Percentiles rank a stretch among this genome's conserved stretches.
These are phyloP conservation scores for Eumerus sabulonum DNA, from an alignment of 2,888 invertebrate genomes.

Conservation along the genomic window DNA sequence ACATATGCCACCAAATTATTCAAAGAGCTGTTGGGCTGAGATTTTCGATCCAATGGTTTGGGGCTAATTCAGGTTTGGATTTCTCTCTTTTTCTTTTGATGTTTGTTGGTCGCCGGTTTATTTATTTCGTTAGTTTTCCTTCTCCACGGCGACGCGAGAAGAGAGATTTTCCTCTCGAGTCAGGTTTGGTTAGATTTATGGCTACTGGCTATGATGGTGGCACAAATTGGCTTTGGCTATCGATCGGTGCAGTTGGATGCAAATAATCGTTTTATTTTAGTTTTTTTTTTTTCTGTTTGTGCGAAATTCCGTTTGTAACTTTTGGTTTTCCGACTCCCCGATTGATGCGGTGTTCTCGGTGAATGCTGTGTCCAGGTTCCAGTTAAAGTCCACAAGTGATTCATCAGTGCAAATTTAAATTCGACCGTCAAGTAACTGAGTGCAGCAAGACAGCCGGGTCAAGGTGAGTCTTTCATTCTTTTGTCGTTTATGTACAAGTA, in stretches of 20 bases:
- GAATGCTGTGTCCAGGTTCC: too few relatives aligned
- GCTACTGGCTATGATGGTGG: slow-evolving; percentile 55
- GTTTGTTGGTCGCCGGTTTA: slow-evolving; percentile 1
- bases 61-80: slow-evolving; percentile 63
- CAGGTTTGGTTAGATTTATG: slow-evolving; percentile 58
- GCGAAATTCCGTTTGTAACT: too few relatives aligned
- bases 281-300: slow-evolving; percentile 25
- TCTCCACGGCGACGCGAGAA: not conserved
- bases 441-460: slow-evolving; percentile 11
- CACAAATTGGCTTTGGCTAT: slow-evolving; percentile 64
- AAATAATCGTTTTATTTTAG: slow-evolving; percentile 52
- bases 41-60: slow-evolving; percentile 49
- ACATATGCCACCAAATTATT: slow-evolving; percentile 53
- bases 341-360: too few relatives aligned
- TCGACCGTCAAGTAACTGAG: not conserved
- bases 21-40: slow-evolving; percentile 64
- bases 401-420: too few relatives aligned
- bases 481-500: too few relatives aligned
- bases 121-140: slow-evolving; percentile 41
- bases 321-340: too few relatives aligned
- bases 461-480: slow-evolving; percentile 39
- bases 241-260: slow-evolving; percentile 67
- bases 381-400: too few relatives aligned
- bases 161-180: slow-evolving; percentile 46
- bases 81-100: slow-evolving; percentile 12